Conservation (phyloP, 23 tunicate species). For the Trididemnum nubilum region DNA sequence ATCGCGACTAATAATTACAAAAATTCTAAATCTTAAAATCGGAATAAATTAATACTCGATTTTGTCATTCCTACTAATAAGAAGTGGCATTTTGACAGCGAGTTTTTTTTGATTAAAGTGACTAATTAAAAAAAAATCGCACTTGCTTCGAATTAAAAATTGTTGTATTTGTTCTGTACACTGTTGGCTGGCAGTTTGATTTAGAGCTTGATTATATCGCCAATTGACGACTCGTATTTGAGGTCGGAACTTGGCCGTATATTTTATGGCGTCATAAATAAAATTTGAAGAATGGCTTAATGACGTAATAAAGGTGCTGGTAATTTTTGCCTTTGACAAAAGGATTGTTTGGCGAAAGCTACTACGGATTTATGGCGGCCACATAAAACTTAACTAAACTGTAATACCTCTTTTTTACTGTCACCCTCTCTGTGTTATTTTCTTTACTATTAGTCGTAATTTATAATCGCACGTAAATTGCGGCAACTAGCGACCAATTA, state of each 20-base stretch:
- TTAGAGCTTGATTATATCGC: not conserved
- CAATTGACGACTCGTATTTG: not conserved
- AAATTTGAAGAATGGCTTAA: constrained; percentile 23
- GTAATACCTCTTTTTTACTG: not conserved
- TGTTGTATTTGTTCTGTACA: not conserved
- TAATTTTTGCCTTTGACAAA: constrained; percentile 13
- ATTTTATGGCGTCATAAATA: constrained; percentile 32
- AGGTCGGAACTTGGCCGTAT: not conserved
- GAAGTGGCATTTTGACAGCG: not conserved
- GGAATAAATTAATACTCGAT: no score
- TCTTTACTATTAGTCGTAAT: constrained; percentile 10
- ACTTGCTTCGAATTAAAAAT: not conserved
- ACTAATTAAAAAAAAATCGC: not conserved
- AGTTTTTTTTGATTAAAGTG: not conserved
- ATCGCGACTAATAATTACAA: no score
- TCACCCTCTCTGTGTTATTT: not conserved
- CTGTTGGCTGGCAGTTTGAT: not conserved
- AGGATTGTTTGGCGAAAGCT: not conserved
- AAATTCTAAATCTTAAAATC: no score
- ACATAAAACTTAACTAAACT: constrained; percentile 1
- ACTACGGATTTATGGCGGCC: constrained; percentile 17
- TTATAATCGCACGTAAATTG: constrained; percentile 19
- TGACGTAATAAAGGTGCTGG: constrained; percentile 38
- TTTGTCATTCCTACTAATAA: not conserved
- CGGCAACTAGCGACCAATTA: constrained; percentile 12